Evolutionary conservation across 2,113 vertebrate species (phyloP), one percentile per base, ranked within the genome.

Genomic region (Lagopus leucura): DNA sequence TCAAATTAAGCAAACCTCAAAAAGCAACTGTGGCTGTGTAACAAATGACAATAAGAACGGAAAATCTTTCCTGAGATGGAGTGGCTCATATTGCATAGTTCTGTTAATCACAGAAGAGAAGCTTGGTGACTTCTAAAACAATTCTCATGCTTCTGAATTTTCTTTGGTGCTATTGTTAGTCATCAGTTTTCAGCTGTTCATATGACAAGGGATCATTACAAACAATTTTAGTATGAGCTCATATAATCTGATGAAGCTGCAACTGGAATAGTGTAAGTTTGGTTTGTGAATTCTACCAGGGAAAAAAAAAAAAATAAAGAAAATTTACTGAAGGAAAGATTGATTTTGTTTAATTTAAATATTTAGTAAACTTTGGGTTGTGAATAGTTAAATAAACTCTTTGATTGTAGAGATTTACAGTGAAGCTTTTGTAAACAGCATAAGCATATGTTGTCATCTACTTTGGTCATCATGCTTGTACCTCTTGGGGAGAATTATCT

Each of bases 401-500:
- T 75, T 32, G 45, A n/a, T 21, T 67, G 12, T 82, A 90, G 8
- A 72, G 17, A 61, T 3, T 34, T 55, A 45, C 25, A 61, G 79
- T 8, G 30, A 86, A 72, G 12, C 8, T 72, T 34, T 63, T 76
- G 32, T 66, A 58, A 66, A 70, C 54, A 86, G 10, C 1, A 1
- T 52, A 65, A 65, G 13, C 1, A 3, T 38, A 79, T 15, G 50
- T 78, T 63, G 73, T 75, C 14, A 50, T 86, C 38, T 90, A 7
- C 19, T 47, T 28, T 65, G 43, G 25, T 12, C 45, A 67, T 52
- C 28, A 7, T 47, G 14, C 8, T 70, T 85, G 27, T 10, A 57
- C 82, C 22, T 90, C 50, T n/a, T 54, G 45, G 22, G 72, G 28
- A 74, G 89, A 86, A 88, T 36, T 90, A 32, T 24, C 27, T 83